Evolutionary conservation across 1,140 invertebrate genomes (phyloP), one percentile per base, ranked within the genome.

Genomic region (Notospermus geniculatus): DNA sequence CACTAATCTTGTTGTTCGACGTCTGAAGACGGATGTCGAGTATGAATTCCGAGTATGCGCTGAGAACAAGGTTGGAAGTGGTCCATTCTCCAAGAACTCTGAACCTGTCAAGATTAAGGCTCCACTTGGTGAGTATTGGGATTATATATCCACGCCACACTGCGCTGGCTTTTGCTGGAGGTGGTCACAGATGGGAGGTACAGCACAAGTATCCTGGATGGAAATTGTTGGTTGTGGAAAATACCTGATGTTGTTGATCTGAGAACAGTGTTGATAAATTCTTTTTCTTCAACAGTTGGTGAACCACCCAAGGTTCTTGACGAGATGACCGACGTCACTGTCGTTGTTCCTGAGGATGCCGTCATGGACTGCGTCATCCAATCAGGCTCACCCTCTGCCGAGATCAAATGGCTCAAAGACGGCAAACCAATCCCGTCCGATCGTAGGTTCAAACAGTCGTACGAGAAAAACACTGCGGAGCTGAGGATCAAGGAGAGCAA

Each of bases 1-100:
- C 1, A 75, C 70, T 17, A 71, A 53, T 15, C 76, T 71, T 54
- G 71, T 62, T 17, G 71, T 78, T 1, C 73, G 55, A 43, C 90
- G 91, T 67, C 81, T 99, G 5, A 89, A 86, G 2, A 93, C 98
- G 82, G 93, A 92, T 30, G 91, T 95, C 73, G 92, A 96, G 80
- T 98, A 98, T 77, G 93, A 97, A 80, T 99, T 99, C 85, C 87
- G 97, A 59, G 88, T 99, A 0, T 91, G 92, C 78, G 96, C 97
- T 19, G 90, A 98, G 0, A 99, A 99, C 81, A 95, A 96, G 75
- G 95, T 91, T 28, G 97, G 96, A 27, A 87, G 88, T 59, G 91
- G 95, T 64, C 92, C 96, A 80, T 95, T 95, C 5, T 91, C 71
- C 22, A 63, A 64, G 30, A 62, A 71, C 25, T 68, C 75, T 30